phyloP scores from a whole-genome alignment of 2,888 invertebrate genomes.

The Scaptomyza flava region DNA sequence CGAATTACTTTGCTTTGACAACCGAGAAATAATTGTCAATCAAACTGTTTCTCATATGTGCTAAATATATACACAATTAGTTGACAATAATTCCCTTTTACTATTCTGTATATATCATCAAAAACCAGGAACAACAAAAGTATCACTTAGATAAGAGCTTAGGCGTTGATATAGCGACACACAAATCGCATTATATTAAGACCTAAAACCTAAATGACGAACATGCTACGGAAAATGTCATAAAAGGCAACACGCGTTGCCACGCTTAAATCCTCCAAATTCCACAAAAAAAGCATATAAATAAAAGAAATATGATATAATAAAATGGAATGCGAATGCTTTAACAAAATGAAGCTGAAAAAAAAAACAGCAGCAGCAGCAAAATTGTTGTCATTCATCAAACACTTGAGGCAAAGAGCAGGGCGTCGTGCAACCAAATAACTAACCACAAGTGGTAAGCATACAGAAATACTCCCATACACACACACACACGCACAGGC shows the following conservation, averaged over 20 bases:
- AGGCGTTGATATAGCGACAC: constrained; percentile 27
- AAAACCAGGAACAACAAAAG: neutral
- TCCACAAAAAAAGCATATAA: neutral
- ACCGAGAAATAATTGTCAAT: neutral
- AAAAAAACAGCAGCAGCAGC: neutral
- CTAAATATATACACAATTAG: neutral
- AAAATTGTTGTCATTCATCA: constrained; percentile 47
- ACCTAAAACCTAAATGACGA: neutral
- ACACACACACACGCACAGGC: constrained; percentile 13
- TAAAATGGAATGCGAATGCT: constrained; percentile 20
- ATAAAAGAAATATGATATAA: constrained; percentile 9
- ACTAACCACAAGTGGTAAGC: constrained; percentile 70
- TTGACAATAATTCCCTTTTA: neutral
- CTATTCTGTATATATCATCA: neutral
- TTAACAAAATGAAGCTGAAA: constrained; percentile 16
- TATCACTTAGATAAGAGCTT: neutral
- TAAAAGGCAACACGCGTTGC: constrained; percentile 16
- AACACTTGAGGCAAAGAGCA: constrained; percentile 46
- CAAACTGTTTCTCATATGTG: neutral
- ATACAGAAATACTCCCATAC: constrained; percentile 26
- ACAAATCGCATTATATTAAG: constrained; percentile 22
- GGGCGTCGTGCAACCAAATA: constrained; percentile 42
- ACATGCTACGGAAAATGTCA: constrained; percentile 5
- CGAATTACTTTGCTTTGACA: neutral
- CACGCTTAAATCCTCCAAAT: neutral